Percentiles rank a stretch among this genome's conserved stretches.
Evolutionary conservation across 1,140 invertebrate species (phyloP).

Genomic region (Arion vulgaris): DNA sequence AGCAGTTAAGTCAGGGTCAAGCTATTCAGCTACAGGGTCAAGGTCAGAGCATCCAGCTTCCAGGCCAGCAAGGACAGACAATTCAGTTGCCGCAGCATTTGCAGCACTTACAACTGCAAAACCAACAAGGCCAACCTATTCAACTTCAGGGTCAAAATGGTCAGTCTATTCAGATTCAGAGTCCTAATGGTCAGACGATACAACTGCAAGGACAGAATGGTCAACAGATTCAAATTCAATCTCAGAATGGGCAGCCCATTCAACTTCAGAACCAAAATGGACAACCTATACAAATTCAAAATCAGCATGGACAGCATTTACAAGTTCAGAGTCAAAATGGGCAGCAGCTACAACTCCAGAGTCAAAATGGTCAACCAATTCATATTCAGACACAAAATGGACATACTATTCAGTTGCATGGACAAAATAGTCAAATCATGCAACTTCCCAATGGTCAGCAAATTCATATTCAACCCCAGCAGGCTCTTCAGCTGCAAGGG

Average conservation of each 20-base stretch:
- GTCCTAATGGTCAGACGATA: constrained; percentile 27
- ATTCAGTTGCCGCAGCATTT: constrained; percentile 27
- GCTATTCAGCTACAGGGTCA: constrained; percentile 17
- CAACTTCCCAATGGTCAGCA: constrained; percentile 32
- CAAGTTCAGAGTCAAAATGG: constrained; percentile 30
- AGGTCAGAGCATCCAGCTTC: constrained; percentile 14
- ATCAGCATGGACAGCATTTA: constrained; percentile 28
- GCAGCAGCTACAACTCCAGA: constrained; percentile 32
- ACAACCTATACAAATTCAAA: constrained; percentile 29
- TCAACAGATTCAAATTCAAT: constrained; percentile 29
- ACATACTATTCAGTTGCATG: constrained; percentile 32
- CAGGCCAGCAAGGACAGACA: constrained; percentile 21
- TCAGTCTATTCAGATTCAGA: constrained; percentile 21
- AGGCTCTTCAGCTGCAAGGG: constrained; percentile 20
- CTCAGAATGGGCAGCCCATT: constrained; percentile 30
- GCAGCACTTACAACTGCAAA: constrained; percentile 25
- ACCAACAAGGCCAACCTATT: constrained; percentile 30
- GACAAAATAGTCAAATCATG: constrained; percentile 9
- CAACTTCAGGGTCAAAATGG: constrained; percentile 29
- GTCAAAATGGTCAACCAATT: constrained; percentile 27
- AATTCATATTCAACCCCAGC: constrained; percentile 4
- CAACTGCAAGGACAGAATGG: constrained; percentile 36
- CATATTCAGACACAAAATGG: constrained; percentile 23
- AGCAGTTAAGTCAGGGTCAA: constrained; percentile 34
- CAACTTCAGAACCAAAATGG: constrained; percentile 28